phyloP scores from a whole-genome alignment of 2,113 vertebrate species.

The Protobothrops mucrosquamatus region DNA sequence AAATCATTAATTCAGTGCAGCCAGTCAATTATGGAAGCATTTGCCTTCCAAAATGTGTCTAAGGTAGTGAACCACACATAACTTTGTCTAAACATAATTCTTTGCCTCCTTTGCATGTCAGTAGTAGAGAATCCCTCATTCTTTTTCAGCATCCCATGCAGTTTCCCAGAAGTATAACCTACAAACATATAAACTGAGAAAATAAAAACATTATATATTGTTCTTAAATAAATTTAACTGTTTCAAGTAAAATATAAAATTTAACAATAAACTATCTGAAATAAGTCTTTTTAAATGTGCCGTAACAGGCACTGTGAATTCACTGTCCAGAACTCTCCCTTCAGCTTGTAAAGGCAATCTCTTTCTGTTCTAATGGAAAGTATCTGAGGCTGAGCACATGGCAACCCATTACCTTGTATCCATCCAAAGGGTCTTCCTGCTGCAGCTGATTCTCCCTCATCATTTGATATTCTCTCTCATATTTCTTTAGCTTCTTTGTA shows the following conservation, averaged over 20 bases:
- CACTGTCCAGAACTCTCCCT: not conserved
- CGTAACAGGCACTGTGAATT: not conserved
- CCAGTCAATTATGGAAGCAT: slow-evolving; percentile 56
- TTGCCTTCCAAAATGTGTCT: slow-evolving; percentile 71
- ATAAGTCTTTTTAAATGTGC: not conserved
- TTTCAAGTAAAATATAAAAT: slow-evolving; percentile 44
- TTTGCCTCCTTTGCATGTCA: slow-evolving; percentile 71
- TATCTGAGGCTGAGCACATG: fast-evolving
- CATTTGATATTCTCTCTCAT: slow-evolving; percentile 95
- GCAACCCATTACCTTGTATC: slow-evolving; percentile 86
- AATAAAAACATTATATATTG: slow-evolving; percentile 74
- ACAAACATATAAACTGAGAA: slow-evolving; percentile 84
- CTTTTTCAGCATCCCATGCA: slow-evolving; percentile 74
- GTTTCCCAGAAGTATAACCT: slow-evolving; percentile 73
- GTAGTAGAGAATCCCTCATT: slow-evolving; percentile 71
- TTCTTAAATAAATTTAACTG: slow-evolving; percentile 37
- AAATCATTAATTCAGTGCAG: slow-evolving; percentile 22
- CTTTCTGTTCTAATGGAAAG: not conserved
- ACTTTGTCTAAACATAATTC: slow-evolving; percentile 62
- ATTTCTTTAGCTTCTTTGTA: slow-evolving; percentile 98
- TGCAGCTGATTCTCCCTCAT: slow-evolving; percentile 93
- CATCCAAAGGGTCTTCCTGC: slow-evolving; percentile 95
- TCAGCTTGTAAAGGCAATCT: fast-evolving
- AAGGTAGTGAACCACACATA: slow-evolving; percentile 61
- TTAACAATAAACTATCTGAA: not conserved